Evolutionary conservation across 1,140 invertebrate genomes (phyloP).

Genomic region (Drosophila mauritiana): DNA sequence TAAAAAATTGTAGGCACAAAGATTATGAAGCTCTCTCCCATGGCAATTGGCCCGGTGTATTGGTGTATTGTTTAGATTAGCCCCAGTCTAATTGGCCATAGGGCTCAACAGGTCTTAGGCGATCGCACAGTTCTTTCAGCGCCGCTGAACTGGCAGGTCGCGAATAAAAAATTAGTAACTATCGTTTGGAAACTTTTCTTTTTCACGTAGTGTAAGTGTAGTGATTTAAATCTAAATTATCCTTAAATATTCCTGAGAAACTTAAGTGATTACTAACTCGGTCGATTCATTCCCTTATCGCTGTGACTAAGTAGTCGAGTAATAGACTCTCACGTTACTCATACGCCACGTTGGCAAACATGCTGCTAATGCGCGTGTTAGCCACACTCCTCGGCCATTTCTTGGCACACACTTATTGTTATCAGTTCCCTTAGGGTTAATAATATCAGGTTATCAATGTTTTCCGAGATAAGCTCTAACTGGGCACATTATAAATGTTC

Average conservation of each 20-base stretch:
- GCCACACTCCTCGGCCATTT: slow-evolving; percentile 9
- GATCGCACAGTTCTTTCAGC: slow-evolving; percentile 66
- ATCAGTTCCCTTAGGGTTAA: slow-evolving; percentile 51
- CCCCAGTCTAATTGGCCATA: slow-evolving; percentile 66
- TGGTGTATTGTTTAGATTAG: slow-evolving; percentile 68
- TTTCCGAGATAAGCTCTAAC: slow-evolving; percentile 41
- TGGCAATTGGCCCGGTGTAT: slow-evolving; percentile 8
- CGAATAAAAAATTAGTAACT: slow-evolving; percentile 24
- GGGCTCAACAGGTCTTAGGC: slow-evolving; percentile 55
- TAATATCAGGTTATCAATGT: slow-evolving; percentile 55
- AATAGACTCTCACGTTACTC: slow-evolving; percentile 4
- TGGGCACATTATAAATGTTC: slow-evolving; percentile 53
- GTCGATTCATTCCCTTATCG: neutral
- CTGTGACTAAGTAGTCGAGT: neutral
- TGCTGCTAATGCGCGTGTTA: slow-evolving; percentile 22
- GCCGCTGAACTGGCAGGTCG: slow-evolving; percentile 70
- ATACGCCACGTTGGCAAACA: slow-evolving; percentile 36
- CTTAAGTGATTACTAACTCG: neutral
- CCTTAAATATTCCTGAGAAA: neutral
- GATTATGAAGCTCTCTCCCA: slow-evolving; percentile 47
- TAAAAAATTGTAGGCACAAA: slow-evolving; percentile 61
- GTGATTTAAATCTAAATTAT: neutral
- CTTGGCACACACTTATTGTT: slow-evolving; percentile 11
- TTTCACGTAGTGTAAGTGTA: slow-evolving; percentile 41
- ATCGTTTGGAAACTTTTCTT: neutral